Evolutionary conservation across 2,113 vertebrate species (phyloP).

Genomic region (Rhabdornis inornatus): DNA sequence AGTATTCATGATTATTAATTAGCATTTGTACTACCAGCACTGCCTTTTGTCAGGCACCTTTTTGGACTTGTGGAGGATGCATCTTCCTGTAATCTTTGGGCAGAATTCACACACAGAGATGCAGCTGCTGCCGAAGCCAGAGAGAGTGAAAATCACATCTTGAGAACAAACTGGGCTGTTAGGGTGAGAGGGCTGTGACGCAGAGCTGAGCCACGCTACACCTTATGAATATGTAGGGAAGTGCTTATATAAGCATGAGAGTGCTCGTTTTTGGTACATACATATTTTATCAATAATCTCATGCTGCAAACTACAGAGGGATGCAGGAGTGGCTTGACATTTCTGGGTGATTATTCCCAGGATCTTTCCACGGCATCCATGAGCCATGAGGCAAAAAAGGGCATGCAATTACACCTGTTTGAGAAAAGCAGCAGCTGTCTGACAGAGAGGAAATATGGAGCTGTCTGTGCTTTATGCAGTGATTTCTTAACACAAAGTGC

Average conservation of each 20-base stretch:
- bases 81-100: not conserved
- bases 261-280: not conserved
- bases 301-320: not conserved
- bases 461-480: not conserved
- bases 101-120: not conserved
- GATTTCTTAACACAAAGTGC: not conserved
- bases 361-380: not conserved
- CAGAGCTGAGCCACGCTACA: not conserved
- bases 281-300: constrained; percentile 55
- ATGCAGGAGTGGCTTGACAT: not conserved
- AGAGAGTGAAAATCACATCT: not conserved
- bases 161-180: not conserved
- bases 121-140: not conserved
- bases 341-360: constrained; percentile 15
- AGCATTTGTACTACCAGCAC: not conserved
- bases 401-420: not conserved
- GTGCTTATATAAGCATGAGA: constrained; percentile 46
- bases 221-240: constrained; percentile 27
- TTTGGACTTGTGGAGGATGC: not conserved
- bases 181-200: constrained; percentile 20
- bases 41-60: not conserved
- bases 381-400: not conserved
- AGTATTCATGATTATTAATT: not conserved
- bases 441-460: not conserved
- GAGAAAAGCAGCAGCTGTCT: not conserved